A percentile compares a stretch with the other conserved stretches of the same genome.
Evolutionary conservation across 2,797 vertebrate genomes (phyloP).

Genomic region (Microchirus variegatus): DNA sequence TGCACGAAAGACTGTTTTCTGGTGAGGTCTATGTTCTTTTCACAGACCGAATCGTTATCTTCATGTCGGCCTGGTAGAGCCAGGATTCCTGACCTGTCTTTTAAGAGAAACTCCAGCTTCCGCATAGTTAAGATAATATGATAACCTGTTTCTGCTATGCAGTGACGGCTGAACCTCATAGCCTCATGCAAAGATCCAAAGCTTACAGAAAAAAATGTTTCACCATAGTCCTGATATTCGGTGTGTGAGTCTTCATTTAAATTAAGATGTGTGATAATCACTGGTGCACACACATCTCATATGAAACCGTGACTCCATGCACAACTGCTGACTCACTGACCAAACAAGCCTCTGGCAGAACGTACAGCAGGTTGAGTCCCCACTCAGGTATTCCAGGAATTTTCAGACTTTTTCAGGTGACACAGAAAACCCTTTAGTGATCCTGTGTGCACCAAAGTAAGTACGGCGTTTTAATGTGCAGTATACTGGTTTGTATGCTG

Average conservation of each 20-base stretch:
- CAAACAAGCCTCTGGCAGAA: constrained; percentile 30
- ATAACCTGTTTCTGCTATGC: constrained; percentile 32
- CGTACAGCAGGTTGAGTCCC: constrained; percentile 26
- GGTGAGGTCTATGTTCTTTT: constrained; percentile 5
- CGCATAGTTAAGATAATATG: constrained; percentile 19
- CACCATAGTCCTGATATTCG: not conserved
- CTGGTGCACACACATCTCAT: constrained; percentile 48
- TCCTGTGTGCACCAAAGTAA: not conserved
- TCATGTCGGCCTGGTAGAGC: constrained; percentile 23
- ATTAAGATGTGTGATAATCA: constrained; percentile 48
- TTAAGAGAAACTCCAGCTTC: constrained; percentile 23
- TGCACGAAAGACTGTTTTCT: constrained; percentile 3
- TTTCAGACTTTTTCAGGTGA: not conserved
- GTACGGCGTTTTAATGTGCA: not conserved
- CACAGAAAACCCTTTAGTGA: not conserved
- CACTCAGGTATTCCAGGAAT: constrained; percentile 19
- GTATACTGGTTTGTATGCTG: not conserved
- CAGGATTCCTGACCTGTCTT: constrained; percentile 58
- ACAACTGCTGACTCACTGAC: constrained; percentile 67
- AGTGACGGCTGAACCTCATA: constrained; percentile 27
- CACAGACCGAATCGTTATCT: constrained; percentile 38
- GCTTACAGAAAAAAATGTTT: not conserved
- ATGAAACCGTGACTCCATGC: constrained; percentile 39
- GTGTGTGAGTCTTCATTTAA: constrained; percentile 11
- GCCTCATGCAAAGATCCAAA: not conserved